Evolutionary conservation across 2,888 invertebrate species (phyloP).

Genomic region (Melinaea marsaeus): DNA sequence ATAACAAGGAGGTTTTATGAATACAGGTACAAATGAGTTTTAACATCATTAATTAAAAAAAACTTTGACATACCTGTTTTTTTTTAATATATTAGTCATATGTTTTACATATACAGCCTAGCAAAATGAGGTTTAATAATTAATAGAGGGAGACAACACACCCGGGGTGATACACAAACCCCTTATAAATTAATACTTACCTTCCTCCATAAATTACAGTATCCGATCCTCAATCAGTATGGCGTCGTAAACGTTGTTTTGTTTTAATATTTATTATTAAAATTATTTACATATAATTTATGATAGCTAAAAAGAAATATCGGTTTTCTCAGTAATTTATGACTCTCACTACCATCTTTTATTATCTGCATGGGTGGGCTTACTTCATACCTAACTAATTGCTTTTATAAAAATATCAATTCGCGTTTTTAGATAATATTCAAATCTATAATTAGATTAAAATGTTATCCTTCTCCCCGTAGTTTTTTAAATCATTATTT

Average conservation of each 20-base stretch:
- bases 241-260: constrained; percentile 52
- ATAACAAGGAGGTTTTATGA: constrained; percentile 44
- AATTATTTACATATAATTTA: constrained; percentile 59
- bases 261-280: constrained; percentile 62
- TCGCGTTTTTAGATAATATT: neutral
- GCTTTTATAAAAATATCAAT: neutral
- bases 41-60: too few species aligned
- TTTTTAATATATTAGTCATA: too few species aligned
- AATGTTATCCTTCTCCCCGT: too few species aligned
- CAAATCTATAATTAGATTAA: too few species aligned
- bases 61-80: too few species aligned
- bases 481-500: too few species aligned
- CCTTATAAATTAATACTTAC: constrained; percentile 55
- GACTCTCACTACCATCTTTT: constrained; percentile 51
- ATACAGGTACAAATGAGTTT: constrained; percentile 7
- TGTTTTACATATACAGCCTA: too few species aligned
- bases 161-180: constrained; percentile 31
- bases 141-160: constrained; percentile 19
- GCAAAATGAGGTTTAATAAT: constrained; percentile 16
- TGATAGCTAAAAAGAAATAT: constrained; percentile 51
- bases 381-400: constrained; percentile 19
- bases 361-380: constrained; percentile 64
- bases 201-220: constrained; percentile 59
- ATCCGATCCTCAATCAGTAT: constrained; percentile 39
- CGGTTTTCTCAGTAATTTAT: constrained; percentile 66